These are phyloP conservation scores for Clytia hemisphaerica DNA, from an alignment of 30 jellyfish, hydroid and myxozoan genomes.

Conservation along the genomic window DNA sequence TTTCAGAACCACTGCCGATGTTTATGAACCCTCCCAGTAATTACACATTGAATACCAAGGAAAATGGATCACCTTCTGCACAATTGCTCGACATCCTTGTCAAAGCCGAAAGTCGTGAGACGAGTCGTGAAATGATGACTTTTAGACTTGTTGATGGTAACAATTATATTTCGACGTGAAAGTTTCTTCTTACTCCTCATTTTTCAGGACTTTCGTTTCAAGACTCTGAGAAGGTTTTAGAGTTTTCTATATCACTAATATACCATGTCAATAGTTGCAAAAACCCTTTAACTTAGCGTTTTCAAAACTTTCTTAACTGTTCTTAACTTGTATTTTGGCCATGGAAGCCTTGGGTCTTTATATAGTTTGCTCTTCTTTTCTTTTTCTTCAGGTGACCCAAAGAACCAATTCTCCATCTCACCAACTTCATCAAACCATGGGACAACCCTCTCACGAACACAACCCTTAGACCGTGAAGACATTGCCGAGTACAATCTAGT, in stretches of 20 bases:
- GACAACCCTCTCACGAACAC: slow-evolving; percentile 32
- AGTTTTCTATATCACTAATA: no score
- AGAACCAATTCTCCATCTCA: slow-evolving; percentile 33
- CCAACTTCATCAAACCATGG: slow-evolving; percentile 41
- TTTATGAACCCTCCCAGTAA: slow-evolving; percentile 46
- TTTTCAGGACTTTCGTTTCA: no score
- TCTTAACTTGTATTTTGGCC: no score
- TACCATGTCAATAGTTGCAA: no score
- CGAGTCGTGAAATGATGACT: slow-evolving; percentile 43
- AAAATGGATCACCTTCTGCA: slow-evolving; percentile 46
- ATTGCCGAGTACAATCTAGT: slow-evolving; percentile 35
- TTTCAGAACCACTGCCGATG: slow-evolving; percentile 71
- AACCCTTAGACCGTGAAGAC: slow-evolving; percentile 59
- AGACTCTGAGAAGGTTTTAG: no score
- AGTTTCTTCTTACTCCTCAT: no score
- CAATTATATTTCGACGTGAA: background rate
- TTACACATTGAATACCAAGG: slow-evolving; percentile 42
- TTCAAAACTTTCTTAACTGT: no score
- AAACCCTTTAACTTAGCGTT: no score
- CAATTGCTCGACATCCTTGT: slow-evolving; percentile 43
- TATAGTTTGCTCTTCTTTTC: no score
- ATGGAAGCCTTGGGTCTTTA: no score
- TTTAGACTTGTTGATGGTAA: slow-evolving; percentile 63
- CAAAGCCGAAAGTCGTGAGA: slow-evolving; percentile 54
- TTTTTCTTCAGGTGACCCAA: slow-evolving; percentile 56